Evolutionary conservation across 2,113 vertebrate genomes (phyloP), one percentile per base, ranked within the genome.

Genomic region (Nematolebias whitei): DNA sequence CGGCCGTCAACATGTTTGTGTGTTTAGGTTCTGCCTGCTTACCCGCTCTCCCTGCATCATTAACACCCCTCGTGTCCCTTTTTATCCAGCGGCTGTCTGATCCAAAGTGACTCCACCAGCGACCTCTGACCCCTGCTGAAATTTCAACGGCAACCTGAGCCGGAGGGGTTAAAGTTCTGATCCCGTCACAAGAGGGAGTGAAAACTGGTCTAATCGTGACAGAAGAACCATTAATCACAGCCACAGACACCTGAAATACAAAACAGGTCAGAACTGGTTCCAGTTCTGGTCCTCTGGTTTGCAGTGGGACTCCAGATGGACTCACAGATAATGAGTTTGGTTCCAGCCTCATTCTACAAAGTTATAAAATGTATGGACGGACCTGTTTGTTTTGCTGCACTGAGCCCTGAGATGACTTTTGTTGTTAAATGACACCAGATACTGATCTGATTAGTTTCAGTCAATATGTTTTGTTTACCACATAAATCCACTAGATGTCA

Each of bases 191-290:
- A 57, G 50, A 50, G 81, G 82, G 70, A 20, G 48, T 82, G 85
- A 84, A 84, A 63, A 51, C 45, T 40, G 45, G 58, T 74, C 82
- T 39, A n/a, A 66, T 74, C 32, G 11, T 74, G 80, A 63, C 35
- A 13, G 58, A 64, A 67, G 2, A 35, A 76, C 83, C 87, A 91
- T 91, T 89, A 84, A 89, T 91, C 88, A 88, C 74, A 65, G 23
- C 65, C 51, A 56, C 78, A 66, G 35, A 50, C 44, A 52, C 20
- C 1, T 55, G 51, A 63, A 60, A 74, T 81, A 19, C 35, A 56
- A 58, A 61, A 49, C 38, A 61, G 60, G 64, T 51, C 60, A 63
- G 63, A 81, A 71, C 63, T 79, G 44, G 76, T 82, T 47, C 74
- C 61, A 61, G 47, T 32, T 62, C 0, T 9, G 20, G 16, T 49